Percentiles rank a stretch among this genome's conserved stretches.
Evolutionary conservation across 2,888 invertebrate genomes (phyloP).

Genomic region (Hirtodrosophila trivittata): DNA sequence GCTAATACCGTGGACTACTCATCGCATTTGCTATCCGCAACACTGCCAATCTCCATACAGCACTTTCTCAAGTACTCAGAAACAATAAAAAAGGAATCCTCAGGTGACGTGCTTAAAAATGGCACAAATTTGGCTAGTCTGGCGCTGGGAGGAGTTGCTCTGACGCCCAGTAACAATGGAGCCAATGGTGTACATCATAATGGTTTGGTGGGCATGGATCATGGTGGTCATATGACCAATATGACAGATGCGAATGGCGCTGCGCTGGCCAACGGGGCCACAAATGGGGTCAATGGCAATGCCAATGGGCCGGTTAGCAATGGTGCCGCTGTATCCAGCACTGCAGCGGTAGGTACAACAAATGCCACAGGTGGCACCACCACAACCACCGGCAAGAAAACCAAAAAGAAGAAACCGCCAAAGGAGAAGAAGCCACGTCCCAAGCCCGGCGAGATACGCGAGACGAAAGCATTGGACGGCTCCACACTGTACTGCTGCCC

Average conservation of each 20-base stretch:
- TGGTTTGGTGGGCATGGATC: slow-evolving; percentile 81
- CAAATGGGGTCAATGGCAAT: slow-evolving; percentile 65
- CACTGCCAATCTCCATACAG: slow-evolving; percentile 84
- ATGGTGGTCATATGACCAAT: slow-evolving; percentile 78
- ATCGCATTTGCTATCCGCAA: slow-evolving; percentile 84
- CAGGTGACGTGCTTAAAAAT: slow-evolving; percentile 83
- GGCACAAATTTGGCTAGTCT: slow-evolving; percentile 83
- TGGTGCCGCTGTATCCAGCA: slow-evolving; percentile 83
- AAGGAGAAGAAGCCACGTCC: slow-evolving; percentile 92
- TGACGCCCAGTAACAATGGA: slow-evolving; percentile 77
- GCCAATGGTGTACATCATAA: slow-evolving; percentile 79
- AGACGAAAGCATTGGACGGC: slow-evolving; percentile 89
- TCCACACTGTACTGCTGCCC: slow-evolving; percentile 94
- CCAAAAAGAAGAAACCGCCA: slow-evolving; percentile 85
- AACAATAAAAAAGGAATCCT: slow-evolving; percentile 84
- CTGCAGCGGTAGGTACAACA: slow-evolving; percentile 81
- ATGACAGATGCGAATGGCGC: slow-evolving; percentile 78
- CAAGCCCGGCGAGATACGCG: slow-evolving; percentile 85
- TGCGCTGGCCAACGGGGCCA: slow-evolving; percentile 57
- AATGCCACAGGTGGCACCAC: slow-evolving; percentile 83
- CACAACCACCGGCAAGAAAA: slow-evolving; percentile 82
- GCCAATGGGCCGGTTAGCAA: slow-evolving; percentile 65
- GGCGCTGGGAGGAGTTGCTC: slow-evolving; percentile 82
- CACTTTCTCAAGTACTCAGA: slow-evolving; percentile 84
- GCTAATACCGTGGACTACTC: slow-evolving; percentile 84